A percentile compares a stretch with the other conserved stretches of the same genome.
phyloP scores from a whole-genome alignment of 2,113 vertebrate genomes.

The Puntigrus tetrazona region DNA sequence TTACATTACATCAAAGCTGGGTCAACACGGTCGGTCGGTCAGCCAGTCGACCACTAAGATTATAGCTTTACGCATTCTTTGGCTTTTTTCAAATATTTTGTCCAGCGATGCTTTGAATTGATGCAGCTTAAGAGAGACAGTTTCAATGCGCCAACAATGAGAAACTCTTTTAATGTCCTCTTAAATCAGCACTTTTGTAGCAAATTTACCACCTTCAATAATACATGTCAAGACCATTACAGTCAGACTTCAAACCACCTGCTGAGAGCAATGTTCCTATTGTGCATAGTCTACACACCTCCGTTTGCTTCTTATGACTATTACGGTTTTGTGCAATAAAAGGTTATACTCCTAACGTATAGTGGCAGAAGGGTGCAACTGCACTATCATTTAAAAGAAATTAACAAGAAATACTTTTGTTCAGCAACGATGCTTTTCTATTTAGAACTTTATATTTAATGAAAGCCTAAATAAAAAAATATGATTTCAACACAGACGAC shows the following conservation, averaged over 20 bases:
- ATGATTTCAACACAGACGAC: background rate
- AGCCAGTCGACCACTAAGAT: background rate
- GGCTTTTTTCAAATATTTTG: background rate
- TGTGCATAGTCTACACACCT: background rate
- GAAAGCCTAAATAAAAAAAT: no score
- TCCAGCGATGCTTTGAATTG: background rate
- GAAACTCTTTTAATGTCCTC: background rate
- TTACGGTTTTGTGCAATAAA: background rate
- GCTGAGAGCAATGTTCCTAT: background rate
- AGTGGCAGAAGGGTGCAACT: background rate
- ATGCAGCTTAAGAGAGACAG: background rate
- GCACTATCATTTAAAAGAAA: background rate
- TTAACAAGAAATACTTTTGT: no score
- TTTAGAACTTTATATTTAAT: no score
- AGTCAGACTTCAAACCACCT: conserved; percentile 2
- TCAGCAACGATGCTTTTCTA: background rate
- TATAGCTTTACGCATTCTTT: background rate
- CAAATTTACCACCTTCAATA: background rate
- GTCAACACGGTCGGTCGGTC: background rate
- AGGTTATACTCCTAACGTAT: background rate
- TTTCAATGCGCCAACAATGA: background rate
- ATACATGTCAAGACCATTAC: background rate
- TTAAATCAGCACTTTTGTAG: background rate
- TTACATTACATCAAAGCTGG: background rate
- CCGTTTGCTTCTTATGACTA: background rate